These are phyloP conservation scores for Antechinus flavipes DNA, from an alignment of 2,113 vertebrate genomes.

Conservation along the genomic window DNA sequence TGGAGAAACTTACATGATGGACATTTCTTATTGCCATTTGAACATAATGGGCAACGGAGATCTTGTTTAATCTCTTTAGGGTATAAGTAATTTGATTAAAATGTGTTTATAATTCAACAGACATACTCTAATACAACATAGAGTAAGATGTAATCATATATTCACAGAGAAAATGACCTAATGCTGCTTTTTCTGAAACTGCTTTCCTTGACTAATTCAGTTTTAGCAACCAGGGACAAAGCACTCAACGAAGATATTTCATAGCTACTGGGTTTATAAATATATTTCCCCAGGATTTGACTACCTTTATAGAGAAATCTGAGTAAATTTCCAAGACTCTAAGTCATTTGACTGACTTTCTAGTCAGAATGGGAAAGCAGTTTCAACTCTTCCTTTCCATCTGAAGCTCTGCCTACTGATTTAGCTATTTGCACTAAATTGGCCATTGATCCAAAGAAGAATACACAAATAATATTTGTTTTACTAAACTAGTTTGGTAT, in stretches of 20 bases:
- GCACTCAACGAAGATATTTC: background rate
- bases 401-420: background rate
- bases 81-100: slow-evolving; percentile 54
- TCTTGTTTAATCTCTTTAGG: slow-evolving; percentile 43
- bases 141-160: background rate
- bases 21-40: slow-evolving; percentile 53
- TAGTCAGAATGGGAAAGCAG: background rate
- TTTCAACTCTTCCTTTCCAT: background rate
- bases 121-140: background rate
- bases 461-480: background rate
- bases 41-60: slow-evolving; percentile 42
- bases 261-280: background rate
- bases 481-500: background rate
- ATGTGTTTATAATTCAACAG: slow-evolving; percentile 50
- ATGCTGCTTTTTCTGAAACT: background rate
- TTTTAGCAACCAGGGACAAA: background rate
- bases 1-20: too few relatives aligned
- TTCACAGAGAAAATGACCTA: slow-evolving; percentile 8
- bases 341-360: background rate
- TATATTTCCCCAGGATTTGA: background rate
- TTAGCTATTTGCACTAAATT: background rate
- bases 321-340: background rate
- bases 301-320: background rate
- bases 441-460: background rate
- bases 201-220: background rate